Evolutionary conservation across 2,113 vertebrate genomes (phyloP).

Genomic region (Callionymus lyra): DNA sequence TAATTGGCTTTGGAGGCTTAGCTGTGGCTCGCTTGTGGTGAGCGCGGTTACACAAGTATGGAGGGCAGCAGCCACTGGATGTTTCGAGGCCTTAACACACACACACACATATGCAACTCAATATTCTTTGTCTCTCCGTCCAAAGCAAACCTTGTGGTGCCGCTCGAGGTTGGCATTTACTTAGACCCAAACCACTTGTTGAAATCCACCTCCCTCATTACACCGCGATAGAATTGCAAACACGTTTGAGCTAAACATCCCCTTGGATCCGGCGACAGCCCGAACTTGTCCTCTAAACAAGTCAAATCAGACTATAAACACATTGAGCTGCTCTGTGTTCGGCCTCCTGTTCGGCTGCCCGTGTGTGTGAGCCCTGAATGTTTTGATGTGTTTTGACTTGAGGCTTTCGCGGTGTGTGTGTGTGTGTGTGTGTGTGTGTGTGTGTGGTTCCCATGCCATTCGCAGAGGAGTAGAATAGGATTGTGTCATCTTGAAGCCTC

Average conservation of each 20-base stretch:
- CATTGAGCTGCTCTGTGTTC: constrained; percentile 32
- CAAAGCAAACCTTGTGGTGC: constrained; percentile 30
- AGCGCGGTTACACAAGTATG: constrained; percentile 49
- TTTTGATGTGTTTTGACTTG: constrained; percentile 58
- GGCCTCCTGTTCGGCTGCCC: constrained; percentile 17
- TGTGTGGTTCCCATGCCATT: constrained; percentile 29
- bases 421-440: constrained; percentile 21
- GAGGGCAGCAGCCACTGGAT: constrained; percentile 44
- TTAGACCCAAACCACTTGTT: constrained; percentile 41
- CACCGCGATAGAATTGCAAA: constrained; percentile 25
- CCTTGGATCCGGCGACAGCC: constrained; percentile 18
- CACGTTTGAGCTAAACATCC: constrained; percentile 18
- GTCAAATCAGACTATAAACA: constrained; percentile 42
- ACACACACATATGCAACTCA: constrained; percentile 11
- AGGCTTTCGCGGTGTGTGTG: constrained; percentile 36
- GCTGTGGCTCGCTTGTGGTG: constrained; percentile 60
- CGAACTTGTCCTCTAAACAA: constrained; percentile 31
- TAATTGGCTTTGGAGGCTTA: constrained; percentile 61
- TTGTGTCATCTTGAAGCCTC: constrained; percentile 27
- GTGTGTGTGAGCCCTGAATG: constrained; percentile 19
- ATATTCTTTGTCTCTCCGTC: constrained; percentile 19
- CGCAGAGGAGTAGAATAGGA: constrained; percentile 20
- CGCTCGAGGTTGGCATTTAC: constrained; percentile 44
- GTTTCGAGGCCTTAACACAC: constrained; percentile 49
- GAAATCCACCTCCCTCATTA: constrained; percentile 44